phyloP scores from a whole-genome alignment of 2,888 invertebrate genomes.

The Chrysolina americana region DNA sequence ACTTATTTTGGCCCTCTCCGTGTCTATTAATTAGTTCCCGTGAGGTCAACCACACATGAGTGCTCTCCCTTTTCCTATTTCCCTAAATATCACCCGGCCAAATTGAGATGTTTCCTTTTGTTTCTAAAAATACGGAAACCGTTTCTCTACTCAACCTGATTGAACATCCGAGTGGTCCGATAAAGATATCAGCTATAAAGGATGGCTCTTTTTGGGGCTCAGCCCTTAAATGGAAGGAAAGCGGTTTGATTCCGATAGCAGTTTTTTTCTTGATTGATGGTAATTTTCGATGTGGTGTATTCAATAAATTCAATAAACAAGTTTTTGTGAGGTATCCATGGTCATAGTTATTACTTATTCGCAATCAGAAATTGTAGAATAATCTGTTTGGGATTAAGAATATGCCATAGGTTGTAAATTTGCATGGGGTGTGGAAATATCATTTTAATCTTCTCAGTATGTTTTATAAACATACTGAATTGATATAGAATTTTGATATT shows the following conservation, averaged over 20 bases:
- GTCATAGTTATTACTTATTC: no score
- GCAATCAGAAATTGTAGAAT: no score
- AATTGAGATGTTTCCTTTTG: conserved; percentile 52
- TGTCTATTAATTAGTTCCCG: conserved; percentile 44
- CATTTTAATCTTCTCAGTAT: no score
- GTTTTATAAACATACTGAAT: no score
- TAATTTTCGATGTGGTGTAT: background rate
- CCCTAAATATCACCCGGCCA: conserved; percentile 38
- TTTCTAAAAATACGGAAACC: conserved; percentile 49
- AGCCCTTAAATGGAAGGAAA: conserved; percentile 23
- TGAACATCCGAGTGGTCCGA: conserved; percentile 48
- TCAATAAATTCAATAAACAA: background rate
- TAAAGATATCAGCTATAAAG: conserved; percentile 49
- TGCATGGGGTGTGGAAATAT: no score
- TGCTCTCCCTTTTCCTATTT: conserved; percentile 37
- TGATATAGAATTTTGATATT: no score
- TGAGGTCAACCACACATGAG: conserved; percentile 36
- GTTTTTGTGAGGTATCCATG: no score
- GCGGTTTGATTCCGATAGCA: conserved; percentile 12
- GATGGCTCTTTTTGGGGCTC: conserved; percentile 30
- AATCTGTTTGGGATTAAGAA: no score
- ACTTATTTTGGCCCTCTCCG: conserved; percentile 17
- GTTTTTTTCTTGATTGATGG: background rate
- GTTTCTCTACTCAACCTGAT: conserved; percentile 45
- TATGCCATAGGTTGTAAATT: no score